A percentile compares a stretch with the other conserved stretches of the same genome.
Evolutionary conservation across 2,113 vertebrate species (phyloP).

Genomic region (Mus pahari): DNA sequence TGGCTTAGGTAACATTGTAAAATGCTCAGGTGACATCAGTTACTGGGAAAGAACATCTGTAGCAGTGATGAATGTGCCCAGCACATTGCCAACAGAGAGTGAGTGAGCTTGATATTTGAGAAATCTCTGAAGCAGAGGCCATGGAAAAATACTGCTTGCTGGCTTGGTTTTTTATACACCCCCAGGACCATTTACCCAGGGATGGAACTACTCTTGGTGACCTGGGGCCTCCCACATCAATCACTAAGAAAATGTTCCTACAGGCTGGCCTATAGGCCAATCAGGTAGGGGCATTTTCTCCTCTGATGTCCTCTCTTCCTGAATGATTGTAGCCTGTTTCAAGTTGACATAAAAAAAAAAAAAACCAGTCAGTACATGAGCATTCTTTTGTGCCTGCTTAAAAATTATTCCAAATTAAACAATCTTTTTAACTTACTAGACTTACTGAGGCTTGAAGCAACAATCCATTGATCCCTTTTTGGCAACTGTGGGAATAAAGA

Average conservation of each 20-base stretch:
- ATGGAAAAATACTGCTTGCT: too few relatives aligned
- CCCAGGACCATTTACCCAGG: neutral
- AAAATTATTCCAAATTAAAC: constrained; percentile 30
- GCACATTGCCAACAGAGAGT: neutral
- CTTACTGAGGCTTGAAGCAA: constrained; percentile 38
- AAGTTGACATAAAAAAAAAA: neutral
- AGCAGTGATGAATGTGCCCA: neutral
- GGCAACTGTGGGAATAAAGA: constrained; percentile 34
- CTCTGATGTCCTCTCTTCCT: neutral
- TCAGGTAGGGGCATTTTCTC: neutral
- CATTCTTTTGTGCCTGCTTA: neutral
- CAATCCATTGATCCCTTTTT: neutral
- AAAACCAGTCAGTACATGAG: neutral
- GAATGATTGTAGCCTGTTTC: neutral
- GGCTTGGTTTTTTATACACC: neutral
- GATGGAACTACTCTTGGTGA: neutral
- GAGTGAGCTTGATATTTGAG: neutral
- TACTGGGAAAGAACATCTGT: neutral
- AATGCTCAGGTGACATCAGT: neutral
- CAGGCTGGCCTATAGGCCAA: neutral
- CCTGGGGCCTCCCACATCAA: neutral
- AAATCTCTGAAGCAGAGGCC: neutral
- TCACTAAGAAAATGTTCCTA: neutral
- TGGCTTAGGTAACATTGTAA: neutral
- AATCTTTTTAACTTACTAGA: constrained; percentile 24